phyloP scores from a whole-genome alignment of 2,888 invertebrate species.

The Drosophila leonis region DNA sequence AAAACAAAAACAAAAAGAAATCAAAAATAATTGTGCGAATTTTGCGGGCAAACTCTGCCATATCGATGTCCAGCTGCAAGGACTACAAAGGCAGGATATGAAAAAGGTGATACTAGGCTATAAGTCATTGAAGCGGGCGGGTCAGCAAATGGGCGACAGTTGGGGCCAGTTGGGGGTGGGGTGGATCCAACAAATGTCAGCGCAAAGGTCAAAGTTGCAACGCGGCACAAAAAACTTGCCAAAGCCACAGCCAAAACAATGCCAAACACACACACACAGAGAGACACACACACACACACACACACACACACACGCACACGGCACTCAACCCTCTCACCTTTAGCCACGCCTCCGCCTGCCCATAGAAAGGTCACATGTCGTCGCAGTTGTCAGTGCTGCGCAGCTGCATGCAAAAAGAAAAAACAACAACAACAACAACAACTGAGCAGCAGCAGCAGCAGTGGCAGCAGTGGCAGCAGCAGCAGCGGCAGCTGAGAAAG shows the following conservation, averaged over 20 bases:
- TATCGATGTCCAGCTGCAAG: slow-evolving; percentile 1
- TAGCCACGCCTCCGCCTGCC: not conserved
- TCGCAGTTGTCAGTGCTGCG: slow-evolving; percentile 44
- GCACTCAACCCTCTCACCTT: slow-evolving; percentile 22
- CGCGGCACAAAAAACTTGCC: slow-evolving; percentile 35
- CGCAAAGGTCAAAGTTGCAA: slow-evolving; percentile 69
- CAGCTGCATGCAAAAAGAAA: slow-evolving; percentile 33
- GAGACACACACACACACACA: not conserved
- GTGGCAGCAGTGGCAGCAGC: slow-evolving; percentile 7
- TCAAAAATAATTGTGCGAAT: slow-evolving; percentile 2
- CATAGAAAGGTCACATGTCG: slow-evolving; percentile 61
- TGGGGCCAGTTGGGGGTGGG: not conserved
- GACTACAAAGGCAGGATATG: slow-evolving; percentile 48
- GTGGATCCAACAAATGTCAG: slow-evolving; percentile 36
- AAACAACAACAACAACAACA: not conserved
- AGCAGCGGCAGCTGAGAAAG: slow-evolving; percentile 26
- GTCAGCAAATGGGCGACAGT: not conserved
- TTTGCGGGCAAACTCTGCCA: not conserved
- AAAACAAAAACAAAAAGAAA: not conserved
- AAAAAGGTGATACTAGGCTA: slow-evolving; percentile 55
- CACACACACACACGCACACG: slow-evolving; percentile 5
- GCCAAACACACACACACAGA: slow-evolving; percentile 19
- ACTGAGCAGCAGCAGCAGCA: slow-evolving; percentile 13
- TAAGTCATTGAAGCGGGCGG: slow-evolving; percentile 17
- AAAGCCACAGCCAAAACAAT: slow-evolving; percentile 40